These are phyloP conservation scores for Magallana gigas DNA, from an alignment of 1,140 invertebrate species.

Conservation along the genomic window DNA sequence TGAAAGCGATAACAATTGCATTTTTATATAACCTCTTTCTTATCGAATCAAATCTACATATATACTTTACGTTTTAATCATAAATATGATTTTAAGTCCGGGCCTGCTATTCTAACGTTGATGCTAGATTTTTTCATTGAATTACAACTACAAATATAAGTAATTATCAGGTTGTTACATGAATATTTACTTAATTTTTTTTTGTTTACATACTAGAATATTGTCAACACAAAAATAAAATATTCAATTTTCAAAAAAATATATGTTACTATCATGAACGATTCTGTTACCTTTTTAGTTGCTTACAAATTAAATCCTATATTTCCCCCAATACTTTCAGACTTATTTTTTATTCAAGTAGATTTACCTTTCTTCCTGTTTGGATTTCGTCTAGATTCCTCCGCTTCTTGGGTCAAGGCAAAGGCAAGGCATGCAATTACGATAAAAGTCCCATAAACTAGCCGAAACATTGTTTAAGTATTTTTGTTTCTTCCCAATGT, in stretches of 20 bases:
- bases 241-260: background rate
- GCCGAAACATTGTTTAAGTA: background rate
- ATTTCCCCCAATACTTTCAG: no score
- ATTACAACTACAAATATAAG: no score
- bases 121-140: background rate
- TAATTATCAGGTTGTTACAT: no score
- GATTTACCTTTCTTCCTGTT: constrained; percentile 5
- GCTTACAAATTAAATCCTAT: no score
- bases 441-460: background rate
- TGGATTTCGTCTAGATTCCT: background rate
- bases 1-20: background rate
- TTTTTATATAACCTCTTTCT: background rate
- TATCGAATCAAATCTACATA: background rate
- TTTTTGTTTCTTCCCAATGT: constrained; percentile 10
- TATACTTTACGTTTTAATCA: background rate
- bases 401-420: background rate
- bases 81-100: background rate
- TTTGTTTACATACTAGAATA: no score
- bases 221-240: background rate
- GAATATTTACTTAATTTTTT: no score
- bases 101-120: background rate
- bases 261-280: background rate
- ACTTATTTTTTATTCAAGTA: no score
- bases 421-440: background rate
- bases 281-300: background rate